Evolutionary conservation across 2,113 vertebrate genomes (phyloP), one percentile per base, ranked within the genome.

Genomic region (Oenanthe oenanthe): DNA sequence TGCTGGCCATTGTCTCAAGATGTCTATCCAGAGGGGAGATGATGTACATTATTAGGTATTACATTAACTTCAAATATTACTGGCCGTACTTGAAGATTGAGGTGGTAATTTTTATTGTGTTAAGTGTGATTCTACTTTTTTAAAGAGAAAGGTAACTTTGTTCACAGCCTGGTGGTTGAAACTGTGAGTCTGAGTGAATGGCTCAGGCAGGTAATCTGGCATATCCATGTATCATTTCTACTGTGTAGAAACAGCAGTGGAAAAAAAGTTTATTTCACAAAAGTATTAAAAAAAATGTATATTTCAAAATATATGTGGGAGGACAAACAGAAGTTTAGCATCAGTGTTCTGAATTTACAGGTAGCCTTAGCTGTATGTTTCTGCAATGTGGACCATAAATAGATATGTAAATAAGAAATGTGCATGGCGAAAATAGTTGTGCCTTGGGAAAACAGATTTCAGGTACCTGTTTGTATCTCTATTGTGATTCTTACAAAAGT

Each of bases 391-490:
- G 25, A 77, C 73, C 5, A 71, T 40, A 75, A 76, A 79, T 54
- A n/a, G 1, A 7, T 0, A 1, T 40, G 17, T 8, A 48, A 70
- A 62, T 22, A 26, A 67, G 67, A 81, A 45, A 7, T 0, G 4
- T 60, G 4, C 4, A 32, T 38, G 31, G 13, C 14, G 2, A 22
- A n/a, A 48, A 63, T 62, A 20, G 1, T 2, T 26, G 7, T 70
- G n/a, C 6, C 38, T 81, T 57, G 21, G 36, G n/a, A 86, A 73
- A 88, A 53, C 9, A 51, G 34, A 70, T 31, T 38, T 74, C 29
- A 48, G 28, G 17, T 48, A 51, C 3, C 3, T 58, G 10, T 65
- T 73, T 70, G 3, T 54, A 19, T 50, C 34, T 83, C 9, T 70
- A 0, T 8, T 86, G 18, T 56, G 47, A 85, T 24, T 32, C 40